These are phyloP conservation scores for Synergus itoensis DNA, from an alignment of 2,888 invertebrate species.

Conservation along the genomic window DNA sequence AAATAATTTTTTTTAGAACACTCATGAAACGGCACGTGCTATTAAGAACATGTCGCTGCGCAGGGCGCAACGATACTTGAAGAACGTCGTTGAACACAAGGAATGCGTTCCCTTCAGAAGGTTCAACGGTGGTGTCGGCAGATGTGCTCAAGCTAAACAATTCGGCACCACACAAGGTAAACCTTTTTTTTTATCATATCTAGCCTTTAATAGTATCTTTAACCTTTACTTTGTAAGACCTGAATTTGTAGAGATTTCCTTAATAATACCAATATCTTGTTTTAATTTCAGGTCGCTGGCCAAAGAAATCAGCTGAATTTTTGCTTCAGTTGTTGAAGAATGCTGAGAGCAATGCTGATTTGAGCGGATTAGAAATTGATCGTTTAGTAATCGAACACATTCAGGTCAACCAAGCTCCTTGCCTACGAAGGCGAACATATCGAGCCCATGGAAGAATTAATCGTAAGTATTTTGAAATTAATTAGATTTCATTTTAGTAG, in stretches of 20 bases:
- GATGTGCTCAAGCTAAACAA: constrained; percentile 98
- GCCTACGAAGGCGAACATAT: constrained; percentile 97
- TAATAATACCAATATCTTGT: not conserved
- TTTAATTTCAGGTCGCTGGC: constrained; percentile 88
- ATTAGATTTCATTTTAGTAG: not conserved
- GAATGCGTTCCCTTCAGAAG: constrained; percentile 99
- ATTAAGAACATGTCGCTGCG: constrained; percentile 96
- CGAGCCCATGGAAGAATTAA: constrained; percentile 99
- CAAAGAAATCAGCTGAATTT: constrained; percentile 99
- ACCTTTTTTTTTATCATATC: constrained; percentile 3
- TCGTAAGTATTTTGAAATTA: constrained; percentile 81
- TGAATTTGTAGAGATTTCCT: not conserved
- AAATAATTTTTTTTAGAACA: constrained; percentile 86
- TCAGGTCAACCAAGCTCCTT: constrained; percentile 98
- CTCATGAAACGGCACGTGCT: constrained; percentile 98
- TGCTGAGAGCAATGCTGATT: constrained; percentile 99
- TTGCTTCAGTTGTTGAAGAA: constrained; percentile 97
- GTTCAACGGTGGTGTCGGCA: constrained; percentile 97
- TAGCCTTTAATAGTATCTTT: not conserved
- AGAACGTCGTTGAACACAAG: constrained; percentile 96
- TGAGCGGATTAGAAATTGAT: constrained; percentile 97
- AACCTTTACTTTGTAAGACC: not conserved
- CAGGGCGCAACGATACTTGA: constrained; percentile 95
- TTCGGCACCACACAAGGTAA: constrained; percentile 94
- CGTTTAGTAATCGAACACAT: constrained; percentile 98